Conservation (phyloP, 2,888 invertebrate genomes). For the Tineola bisselliella region DNA sequence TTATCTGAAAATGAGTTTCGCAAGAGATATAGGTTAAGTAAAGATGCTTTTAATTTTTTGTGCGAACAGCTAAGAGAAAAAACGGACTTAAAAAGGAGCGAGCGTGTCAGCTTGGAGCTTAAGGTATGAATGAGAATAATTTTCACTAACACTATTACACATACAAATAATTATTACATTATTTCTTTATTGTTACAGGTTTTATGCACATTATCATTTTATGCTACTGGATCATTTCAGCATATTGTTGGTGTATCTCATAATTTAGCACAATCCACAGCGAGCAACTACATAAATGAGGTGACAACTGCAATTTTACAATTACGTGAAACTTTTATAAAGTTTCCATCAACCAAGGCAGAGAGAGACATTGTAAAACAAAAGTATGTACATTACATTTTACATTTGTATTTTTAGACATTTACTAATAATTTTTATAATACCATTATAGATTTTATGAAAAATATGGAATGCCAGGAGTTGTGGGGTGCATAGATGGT, state of each 20-base stretch:
- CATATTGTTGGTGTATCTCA: background rate
- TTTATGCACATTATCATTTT: background rate
- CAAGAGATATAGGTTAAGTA: no score
- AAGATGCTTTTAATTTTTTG: no score
- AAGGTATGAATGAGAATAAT: background rate
- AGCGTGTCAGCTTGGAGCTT: background rate
- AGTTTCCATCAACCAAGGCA: background rate
- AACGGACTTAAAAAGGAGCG: background rate
- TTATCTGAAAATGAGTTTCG: no score
- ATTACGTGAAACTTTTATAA: background rate
- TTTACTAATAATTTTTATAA: background rate
- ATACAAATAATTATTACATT: background rate
- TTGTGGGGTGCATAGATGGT: constrained; percentile 18
- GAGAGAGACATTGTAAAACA: background rate
- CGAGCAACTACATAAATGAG: background rate
- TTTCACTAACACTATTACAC: background rate
- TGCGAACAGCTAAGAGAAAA: background rate
- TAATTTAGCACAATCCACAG: background rate
- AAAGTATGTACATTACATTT: background rate
- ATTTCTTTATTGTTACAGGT: background rate
- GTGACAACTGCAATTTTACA: background rate
- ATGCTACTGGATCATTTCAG: background rate
- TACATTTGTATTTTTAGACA: background rate
- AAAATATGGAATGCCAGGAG: constrained; percentile 17
- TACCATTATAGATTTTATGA: constrained; percentile 14